phyloP scores from a whole-genome alignment of 2,797 vertebrate species.

The Semotilus atromaculatus region DNA sequence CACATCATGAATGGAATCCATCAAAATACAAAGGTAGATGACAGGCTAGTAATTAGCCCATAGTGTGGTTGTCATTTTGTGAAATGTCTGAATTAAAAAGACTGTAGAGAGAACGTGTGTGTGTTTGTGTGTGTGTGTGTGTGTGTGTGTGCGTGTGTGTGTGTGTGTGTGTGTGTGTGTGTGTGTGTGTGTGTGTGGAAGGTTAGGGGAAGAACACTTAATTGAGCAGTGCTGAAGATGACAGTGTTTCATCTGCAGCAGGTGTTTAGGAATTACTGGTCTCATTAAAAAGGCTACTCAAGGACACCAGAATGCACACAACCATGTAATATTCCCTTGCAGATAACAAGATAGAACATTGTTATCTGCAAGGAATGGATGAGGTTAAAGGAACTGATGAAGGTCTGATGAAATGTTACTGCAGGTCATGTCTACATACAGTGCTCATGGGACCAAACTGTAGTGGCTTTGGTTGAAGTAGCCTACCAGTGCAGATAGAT shows the following conservation, averaged over 20 bases:
- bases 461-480: not conserved
- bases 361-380: conserved; percentile 5
- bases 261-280: conserved; percentile 25
- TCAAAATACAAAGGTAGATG: conserved; percentile 81
- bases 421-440: conserved; percentile 6
- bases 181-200: not conserved
- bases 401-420: conserved; percentile 32
- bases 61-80: conserved; percentile 80
- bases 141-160: conserved; percentile 35
- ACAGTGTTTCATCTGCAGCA: conserved; percentile 25
- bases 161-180: conserved; percentile 35
- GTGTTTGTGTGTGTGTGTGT: conserved; percentile 41
- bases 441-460: not conserved
- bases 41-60: conserved; percentile 81
- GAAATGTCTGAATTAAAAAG: conserved; percentile 79
- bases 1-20: conserved; percentile 79
- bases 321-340: not conserved
- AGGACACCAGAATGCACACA: conserved; percentile 2
- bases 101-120: conserved; percentile 69
- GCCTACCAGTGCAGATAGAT: not conserved
- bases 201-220: conserved; percentile 11
- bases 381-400: conserved; percentile 13
- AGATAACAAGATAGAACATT: conserved; percentile 16
- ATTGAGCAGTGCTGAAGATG: conserved; percentile 35
- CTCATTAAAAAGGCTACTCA: conserved; percentile 19